A percentile compares a stretch with the other conserved stretches of the same genome.
These are phyloP conservation scores for Gymnocephalus cernua DNA, from an alignment of 2,113 vertebrate genomes.

Conservation along the genomic window DNA sequence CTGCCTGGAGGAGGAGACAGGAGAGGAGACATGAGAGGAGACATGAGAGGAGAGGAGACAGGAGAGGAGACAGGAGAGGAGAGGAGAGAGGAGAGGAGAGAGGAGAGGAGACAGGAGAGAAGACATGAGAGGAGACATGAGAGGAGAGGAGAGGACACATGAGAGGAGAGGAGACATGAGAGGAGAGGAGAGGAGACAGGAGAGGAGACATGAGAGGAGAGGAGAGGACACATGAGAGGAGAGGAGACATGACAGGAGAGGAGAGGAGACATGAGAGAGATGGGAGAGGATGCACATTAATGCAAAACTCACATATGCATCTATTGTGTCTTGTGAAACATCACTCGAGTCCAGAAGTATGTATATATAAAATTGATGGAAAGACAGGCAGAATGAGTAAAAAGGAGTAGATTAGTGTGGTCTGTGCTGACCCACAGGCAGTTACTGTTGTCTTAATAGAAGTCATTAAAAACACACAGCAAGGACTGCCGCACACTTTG, in stretches of 20 bases:
- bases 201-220: too few relatives aligned
- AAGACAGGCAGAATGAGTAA: not conserved
- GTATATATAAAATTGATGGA: too few relatives aligned
- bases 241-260: too few relatives aligned
- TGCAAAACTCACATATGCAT: not conserved
- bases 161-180: not conserved
- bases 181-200: too few relatives aligned
- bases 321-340: not conserved
- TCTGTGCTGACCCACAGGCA: constrained; percentile 10
- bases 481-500: not conserved
- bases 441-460: constrained; percentile 37
- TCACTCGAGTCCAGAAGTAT: not conserved
- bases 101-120: not conserved
- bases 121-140: not conserved
- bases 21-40: not conserved
- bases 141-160: not conserved
- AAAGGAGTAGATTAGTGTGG: not conserved
- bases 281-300: not conserved
- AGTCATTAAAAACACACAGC: constrained; percentile 35
- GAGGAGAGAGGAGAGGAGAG: not conserved
- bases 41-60: not conserved
- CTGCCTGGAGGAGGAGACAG: constrained; percentile 84
- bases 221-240: too few relatives aligned
- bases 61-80: not conserved
- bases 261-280: too few relatives aligned